Evolutionary conservation across 2,113 vertebrate species (phyloP).

Genomic region (Circaetus cinerascens): DNA sequence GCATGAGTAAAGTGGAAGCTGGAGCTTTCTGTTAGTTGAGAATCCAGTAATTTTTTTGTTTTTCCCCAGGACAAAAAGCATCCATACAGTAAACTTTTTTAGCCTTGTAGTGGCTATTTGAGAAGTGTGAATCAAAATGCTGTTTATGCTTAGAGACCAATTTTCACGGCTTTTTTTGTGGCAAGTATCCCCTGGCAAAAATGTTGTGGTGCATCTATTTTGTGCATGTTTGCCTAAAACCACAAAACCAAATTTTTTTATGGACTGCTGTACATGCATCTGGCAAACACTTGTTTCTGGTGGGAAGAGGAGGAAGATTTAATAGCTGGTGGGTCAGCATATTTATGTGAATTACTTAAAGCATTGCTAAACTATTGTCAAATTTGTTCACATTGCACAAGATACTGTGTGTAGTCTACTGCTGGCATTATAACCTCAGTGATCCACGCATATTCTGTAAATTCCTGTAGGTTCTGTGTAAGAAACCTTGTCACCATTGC

Average conservation of each 20-base stretch:
- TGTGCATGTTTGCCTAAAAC: background rate
- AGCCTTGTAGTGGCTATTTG: background rate
- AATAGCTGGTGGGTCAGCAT: background rate
- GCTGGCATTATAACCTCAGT: constrained; percentile 25
- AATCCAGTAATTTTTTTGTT: background rate
- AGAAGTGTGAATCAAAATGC: background rate
- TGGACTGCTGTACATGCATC: background rate
- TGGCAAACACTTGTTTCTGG: background rate
- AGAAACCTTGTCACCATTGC: constrained; percentile 31
- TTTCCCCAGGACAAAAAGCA: background rate
- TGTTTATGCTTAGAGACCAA: background rate
- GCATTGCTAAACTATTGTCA: constrained; percentile 53
- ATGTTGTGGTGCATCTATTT: background rate
- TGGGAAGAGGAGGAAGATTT: background rate
- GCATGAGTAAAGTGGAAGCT: background rate
- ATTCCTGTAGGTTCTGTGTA: constrained; percentile 50
- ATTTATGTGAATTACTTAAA: constrained; percentile 48
- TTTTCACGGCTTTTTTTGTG: background rate
- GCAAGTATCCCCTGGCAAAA: constrained; percentile 1
- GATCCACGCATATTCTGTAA: constrained; percentile 28
- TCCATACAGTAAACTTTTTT: background rate
- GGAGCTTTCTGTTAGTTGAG: background rate
- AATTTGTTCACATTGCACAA: constrained; percentile 50
- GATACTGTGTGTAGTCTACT: constrained; percentile 38
- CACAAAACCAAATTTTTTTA: background rate